A percentile compares a stretch with the other conserved stretches of the same genome.
phyloP scores from a whole-genome alignment of 2,888 invertebrate genomes.

The Thysanoteuthis rhombus region DNA sequence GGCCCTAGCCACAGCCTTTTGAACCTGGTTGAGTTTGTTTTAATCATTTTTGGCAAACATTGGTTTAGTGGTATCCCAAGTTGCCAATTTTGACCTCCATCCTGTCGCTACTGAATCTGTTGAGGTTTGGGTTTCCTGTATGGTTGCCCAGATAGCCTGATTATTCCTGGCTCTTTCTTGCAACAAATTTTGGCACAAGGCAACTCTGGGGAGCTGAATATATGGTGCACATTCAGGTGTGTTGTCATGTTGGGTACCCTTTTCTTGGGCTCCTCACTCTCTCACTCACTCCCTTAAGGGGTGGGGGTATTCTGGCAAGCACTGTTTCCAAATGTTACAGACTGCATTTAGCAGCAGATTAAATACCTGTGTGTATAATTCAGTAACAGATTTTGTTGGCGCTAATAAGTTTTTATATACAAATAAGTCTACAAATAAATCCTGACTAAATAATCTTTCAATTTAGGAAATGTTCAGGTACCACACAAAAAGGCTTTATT shows the following conservation, averaged over 20 bases:
- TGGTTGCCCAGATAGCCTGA: background rate
- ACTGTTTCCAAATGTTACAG: background rate
- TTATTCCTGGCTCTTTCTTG: background rate
- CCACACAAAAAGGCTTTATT: too few species aligned
- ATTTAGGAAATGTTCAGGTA: too few species aligned
- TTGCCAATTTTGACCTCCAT: background rate
- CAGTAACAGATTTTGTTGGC: too few species aligned
- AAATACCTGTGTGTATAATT: background rate
- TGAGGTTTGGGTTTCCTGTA: background rate
- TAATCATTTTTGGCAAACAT: conserved; percentile 12
- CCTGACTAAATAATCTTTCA: too few species aligned
- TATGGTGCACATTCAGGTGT: background rate
- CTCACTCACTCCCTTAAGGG: background rate
- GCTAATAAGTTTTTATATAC: too few species aligned
- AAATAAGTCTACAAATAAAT: too few species aligned
- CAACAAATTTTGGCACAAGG: background rate
- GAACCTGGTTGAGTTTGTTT: background rate
- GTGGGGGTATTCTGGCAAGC: background rate
- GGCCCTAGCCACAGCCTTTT: background rate
- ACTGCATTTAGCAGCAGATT: conserved; percentile 12
- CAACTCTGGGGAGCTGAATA: background rate
- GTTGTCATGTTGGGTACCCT: background rate
- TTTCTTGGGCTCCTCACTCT: background rate
- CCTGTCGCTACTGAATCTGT: background rate
- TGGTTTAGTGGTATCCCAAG: background rate